Conservation (phyloP, 64 coral and sea anemone species). For the Pocillopora verrucosa region DNA sequence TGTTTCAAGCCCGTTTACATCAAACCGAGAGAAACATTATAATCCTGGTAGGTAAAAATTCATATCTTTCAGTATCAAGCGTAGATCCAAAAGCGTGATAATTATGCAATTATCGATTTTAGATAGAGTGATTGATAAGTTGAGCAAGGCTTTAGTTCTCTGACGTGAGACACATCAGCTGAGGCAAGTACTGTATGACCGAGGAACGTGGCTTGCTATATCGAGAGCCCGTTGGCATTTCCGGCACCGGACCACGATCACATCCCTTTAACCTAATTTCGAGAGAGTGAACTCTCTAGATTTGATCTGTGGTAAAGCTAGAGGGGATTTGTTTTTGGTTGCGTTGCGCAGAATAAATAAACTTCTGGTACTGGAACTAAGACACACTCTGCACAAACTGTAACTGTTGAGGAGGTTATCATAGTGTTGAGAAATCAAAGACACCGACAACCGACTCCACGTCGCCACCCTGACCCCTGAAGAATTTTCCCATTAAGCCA, state of each 20-base stretch:
- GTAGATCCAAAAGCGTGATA: slow-evolving; percentile 99
- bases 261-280: slow-evolving; percentile 24
- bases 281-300: neutral
- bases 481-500: slow-evolving; percentile 82
- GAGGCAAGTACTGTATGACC: slow-evolving; percentile 47
- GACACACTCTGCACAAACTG: slow-evolving; percentile 11
- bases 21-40: slow-evolving; percentile 23
- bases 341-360: slow-evolving; percentile 78
- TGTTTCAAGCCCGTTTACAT: neutral
- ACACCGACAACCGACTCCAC: slow-evolving; percentile 81
- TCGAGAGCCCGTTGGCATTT: slow-evolving; percentile 75
- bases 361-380: slow-evolving; percentile 43
- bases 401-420: slow-evolving; percentile 1
- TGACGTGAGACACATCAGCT: slow-evolving; percentile 27
- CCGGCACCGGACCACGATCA: slow-evolving; percentile 68
- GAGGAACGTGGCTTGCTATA: slow-evolving; percentile 59
- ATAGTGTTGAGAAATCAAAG: slow-evolving; percentile 77
- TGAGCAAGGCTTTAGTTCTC: slow-evolving; percentile 12
- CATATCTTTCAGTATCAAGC: slow-evolving; percentile 88
- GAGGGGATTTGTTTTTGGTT: slow-evolving; percentile 54
- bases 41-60: slow-evolving; percentile 67
- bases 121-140: slow-evolving; percentile 99
- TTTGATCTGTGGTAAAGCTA: slow-evolving; percentile 5
- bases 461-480: slow-evolving; percentile 91
- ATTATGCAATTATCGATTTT: slow-evolving; percentile 99